phyloP scores from a whole-genome alignment of 2,888 invertebrate genomes.

The Trissoscelio sp. region DNA sequence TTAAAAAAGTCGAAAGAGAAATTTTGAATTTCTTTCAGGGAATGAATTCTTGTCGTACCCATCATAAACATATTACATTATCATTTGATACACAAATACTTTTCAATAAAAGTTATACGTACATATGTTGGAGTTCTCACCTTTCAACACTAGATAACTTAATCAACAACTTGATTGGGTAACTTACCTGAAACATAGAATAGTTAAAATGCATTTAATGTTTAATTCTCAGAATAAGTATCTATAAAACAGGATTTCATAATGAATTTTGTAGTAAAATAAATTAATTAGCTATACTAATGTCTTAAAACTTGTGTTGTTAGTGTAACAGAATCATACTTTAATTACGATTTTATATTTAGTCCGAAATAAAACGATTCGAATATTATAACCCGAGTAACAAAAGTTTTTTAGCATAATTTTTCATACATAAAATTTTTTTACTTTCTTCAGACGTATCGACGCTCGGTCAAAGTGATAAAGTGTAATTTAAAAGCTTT shows the following conservation, averaged over 20 bases:
- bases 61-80: constrained; percentile 36
- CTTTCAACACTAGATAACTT: not conserved
- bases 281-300: not conserved
- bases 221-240: not conserved
- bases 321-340: not conserved
- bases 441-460: constrained; percentile 9
- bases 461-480: constrained; percentile 7
- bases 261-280: not conserved
- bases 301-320: not conserved
- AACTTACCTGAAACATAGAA: constrained; percentile 52
- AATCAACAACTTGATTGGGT: not conserved
- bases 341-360: constrained; percentile 5
- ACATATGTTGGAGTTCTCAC: constrained; percentile 21
- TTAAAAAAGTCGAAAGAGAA: constrained; percentile 9
- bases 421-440: constrained; percentile 15
- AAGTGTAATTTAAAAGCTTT: constrained; percentile 26
- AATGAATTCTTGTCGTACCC: constrained; percentile 31
- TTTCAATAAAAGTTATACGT: constrained; percentile 32
- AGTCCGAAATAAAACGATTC: not conserved
- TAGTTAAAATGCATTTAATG: not conserved
- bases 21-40: constrained; percentile 15
- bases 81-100: constrained; percentile 32
- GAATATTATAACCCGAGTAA: not conserved
- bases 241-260: not conserved
- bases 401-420: not conserved